Evolutionary conservation across 2,113 vertebrate genomes (phyloP).

Genomic region (Oreotragus oreotragus): DNA sequence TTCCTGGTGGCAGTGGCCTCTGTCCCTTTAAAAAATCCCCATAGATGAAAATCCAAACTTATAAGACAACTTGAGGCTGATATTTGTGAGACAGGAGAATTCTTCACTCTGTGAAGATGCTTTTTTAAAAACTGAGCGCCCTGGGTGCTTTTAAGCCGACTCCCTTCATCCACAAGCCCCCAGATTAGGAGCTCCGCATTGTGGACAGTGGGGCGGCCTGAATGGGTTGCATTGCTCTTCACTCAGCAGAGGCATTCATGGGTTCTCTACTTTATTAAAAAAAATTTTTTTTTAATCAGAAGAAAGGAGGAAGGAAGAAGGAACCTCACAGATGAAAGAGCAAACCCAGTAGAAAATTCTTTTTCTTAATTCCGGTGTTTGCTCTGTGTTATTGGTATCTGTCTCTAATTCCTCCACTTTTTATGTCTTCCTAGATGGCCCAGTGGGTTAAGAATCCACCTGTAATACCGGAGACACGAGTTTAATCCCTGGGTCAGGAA

Average conservation of each 20-base stretch:
- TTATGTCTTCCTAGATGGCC: neutral
- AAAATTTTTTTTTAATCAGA: neutral
- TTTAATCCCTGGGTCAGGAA: neutral
- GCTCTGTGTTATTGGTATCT: neutral
- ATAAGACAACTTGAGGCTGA: neutral
- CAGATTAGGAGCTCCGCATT: accelerated
- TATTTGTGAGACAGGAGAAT: neutral
- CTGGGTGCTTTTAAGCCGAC: neutral
- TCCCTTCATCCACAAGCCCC: no score
- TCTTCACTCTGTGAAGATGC: neutral
- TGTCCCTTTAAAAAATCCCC: neutral
- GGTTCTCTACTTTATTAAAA: neutral
- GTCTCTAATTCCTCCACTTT: neutral
- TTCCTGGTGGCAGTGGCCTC: neutral
- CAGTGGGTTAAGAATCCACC: neutral
- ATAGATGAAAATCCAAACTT: neutral
- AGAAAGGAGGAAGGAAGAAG: neutral
- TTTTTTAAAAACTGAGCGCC: neutral
- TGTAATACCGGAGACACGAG: neutral
- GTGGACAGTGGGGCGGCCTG: neutral
- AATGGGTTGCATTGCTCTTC: accelerated
- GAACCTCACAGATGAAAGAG: neutral
- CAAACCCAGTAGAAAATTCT: neutral
- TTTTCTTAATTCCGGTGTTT: no score
- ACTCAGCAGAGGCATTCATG: neutral